Base-by-base conservation (phyloP, 2,888 invertebrate genomes). In the Diaprepes abbreviatus region DNA sequence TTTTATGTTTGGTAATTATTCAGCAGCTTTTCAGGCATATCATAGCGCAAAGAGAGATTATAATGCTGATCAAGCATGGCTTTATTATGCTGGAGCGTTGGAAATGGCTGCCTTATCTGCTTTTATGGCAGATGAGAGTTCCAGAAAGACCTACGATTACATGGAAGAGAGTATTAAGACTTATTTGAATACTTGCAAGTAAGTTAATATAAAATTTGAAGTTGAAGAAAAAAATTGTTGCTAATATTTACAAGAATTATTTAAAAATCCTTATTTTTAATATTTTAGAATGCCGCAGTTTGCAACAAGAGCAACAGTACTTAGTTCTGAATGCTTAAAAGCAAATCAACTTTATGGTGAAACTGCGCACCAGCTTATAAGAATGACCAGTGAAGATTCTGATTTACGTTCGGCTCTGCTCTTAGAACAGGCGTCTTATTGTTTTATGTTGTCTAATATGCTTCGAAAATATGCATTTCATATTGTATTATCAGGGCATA, bases 11-110 rank as follows among this genome's bases (percentile, higher is more conserved):
- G 95, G 96, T 2, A 92, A 96, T 80, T 97, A 97, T 85, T 91
- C 92, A 74, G 88, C 94, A 74, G 96, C 98, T 5, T 97, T 95
- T 85, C 94, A 95, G 82, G 91, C 94, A 0, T 99, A 98, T 85
- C 97, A 98, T 84, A 91, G 93, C 40, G 95, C 97, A n/a, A 98
- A 98, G 85, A 90, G 97, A 59, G 99, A 99, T 83, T 98, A 98
- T 83, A 94, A 94, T 81, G 93, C 93, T 1, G 98, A 99, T 83
- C 95, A 96, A 75, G 98, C 98, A 0, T 98, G 97, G 97, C 88
- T 97, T 24, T 95, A 98, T 83, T 97, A 94, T 84, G 97, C 98
- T 0, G 97, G 98, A 7, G 97, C 98, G 3, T 86, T 97, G 54
- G 97, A 97, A 87, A 97, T 98, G 97, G 97, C 97, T 4, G 94